Conservation (phyloP, 2,888 invertebrate species). For the Leptogaster cylindrica region DNA sequence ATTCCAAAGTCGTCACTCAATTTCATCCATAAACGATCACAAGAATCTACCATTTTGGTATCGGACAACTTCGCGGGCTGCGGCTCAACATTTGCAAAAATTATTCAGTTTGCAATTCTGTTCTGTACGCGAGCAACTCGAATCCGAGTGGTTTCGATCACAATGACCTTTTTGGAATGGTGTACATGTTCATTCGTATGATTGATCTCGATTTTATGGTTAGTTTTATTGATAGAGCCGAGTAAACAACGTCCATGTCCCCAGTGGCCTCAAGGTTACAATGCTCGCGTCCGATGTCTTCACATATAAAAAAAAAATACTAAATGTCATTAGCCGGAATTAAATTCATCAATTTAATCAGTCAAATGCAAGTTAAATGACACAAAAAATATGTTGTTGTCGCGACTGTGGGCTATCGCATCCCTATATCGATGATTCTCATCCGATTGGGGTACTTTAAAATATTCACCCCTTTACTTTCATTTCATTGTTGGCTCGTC, state of each 20-base stretch:
- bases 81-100: slow-evolving; percentile 5
- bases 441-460: slow-evolving; percentile 18
- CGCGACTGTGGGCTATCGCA: background rate
- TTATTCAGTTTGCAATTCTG: background rate
- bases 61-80: slow-evolving; percentile 43
- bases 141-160: background rate
- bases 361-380: slow-evolving; percentile 54
- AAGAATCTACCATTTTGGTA: slow-evolving; percentile 43
- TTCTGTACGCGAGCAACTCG: too few relatives aligned
- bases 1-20: slow-evolving; percentile 42
- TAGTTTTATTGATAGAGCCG: too few relatives aligned
- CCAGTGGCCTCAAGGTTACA: background rate
- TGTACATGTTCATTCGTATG: slow-evolving; percentile 7
- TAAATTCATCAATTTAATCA: slow-evolving; percentile 62
- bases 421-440: too few relatives aligned
- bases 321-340: slow-evolving; percentile 48
- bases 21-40: slow-evolving; percentile 45
- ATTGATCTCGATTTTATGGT: slow-evolving; percentile 30
- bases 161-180: slow-evolving; percentile 8
- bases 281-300: background rate
- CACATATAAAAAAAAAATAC: background rate
- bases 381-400: slow-evolving; percentile 51
- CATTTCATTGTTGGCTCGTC: background rate
- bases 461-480: slow-evolving; percentile 23
- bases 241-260: background rate